These are phyloP conservation scores for Umimayanthus chanpuru DNA, from an alignment of 92 coral and sea anemone genomes.

Conservation along the genomic window DNA sequence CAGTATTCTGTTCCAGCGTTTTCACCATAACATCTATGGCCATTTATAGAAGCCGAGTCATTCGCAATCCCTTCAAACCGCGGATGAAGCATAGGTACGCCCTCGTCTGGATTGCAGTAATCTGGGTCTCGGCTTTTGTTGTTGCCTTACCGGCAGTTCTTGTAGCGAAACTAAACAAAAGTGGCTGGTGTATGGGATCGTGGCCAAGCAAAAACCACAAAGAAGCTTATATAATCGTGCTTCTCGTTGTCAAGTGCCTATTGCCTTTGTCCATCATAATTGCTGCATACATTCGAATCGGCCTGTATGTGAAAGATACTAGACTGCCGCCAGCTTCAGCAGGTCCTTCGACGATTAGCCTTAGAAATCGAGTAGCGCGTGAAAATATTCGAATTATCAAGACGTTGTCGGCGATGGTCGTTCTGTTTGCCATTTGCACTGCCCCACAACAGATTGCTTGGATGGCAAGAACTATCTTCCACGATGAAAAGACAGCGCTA, in stretches of 20 bases:
- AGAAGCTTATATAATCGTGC: constrained; percentile 25
- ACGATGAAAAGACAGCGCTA: not conserved
- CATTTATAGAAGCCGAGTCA: constrained; percentile 27
- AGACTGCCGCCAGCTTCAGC: not conserved
- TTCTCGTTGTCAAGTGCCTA: constrained; percentile 32
- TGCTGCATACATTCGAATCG: constrained; percentile 31
- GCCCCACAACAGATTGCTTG: constrained; percentile 42
- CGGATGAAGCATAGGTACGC: constrained; percentile 31
- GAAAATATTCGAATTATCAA: constrained; percentile 27
- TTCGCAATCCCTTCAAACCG: constrained; percentile 31
- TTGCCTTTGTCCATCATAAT: constrained; percentile 25
- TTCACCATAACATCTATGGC: constrained; percentile 43
- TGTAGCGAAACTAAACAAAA: constrained; percentile 10
- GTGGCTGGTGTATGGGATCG: not conserved
- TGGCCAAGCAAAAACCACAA: constrained; percentile 22
- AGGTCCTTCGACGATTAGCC: not conserved
- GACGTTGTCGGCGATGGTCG: constrained; percentile 21
- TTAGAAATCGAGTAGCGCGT: not conserved
- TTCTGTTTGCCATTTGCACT: constrained; percentile 28
- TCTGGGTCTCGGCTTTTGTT: constrained; percentile 16
- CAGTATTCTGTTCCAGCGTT: constrained; percentile 23
- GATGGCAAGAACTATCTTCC: constrained; percentile 23
- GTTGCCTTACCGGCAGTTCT: constrained; percentile 28
- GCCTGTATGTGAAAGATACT: constrained; percentile 19
- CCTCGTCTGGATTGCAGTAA: constrained; percentile 8